Conservation (phyloP, 2,888 invertebrate genomes). For the Hololepta plana region DNA sequence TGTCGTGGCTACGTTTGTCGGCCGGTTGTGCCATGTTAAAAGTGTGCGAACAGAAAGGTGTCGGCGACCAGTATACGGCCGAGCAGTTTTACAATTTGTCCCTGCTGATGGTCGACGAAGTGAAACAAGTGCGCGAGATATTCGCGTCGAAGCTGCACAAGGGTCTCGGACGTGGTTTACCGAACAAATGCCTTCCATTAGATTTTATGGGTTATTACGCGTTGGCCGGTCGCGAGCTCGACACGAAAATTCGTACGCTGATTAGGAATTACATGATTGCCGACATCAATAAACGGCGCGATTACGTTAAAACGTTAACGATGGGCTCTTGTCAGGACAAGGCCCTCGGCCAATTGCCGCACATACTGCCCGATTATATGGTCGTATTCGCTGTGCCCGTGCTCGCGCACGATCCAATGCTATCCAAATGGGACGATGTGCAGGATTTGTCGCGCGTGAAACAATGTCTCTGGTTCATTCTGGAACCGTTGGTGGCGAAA, state of each 20-base stretch:
- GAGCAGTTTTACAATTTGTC: slow-evolving; percentile 92
- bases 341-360: slow-evolving; percentile 58
- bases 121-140: slow-evolving; percentile 67
- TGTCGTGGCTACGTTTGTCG: slow-evolving; percentile 80
- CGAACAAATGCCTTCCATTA: slow-evolving; percentile 78
- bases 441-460: slow-evolving; percentile 60
- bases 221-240: slow-evolving; percentile 74
- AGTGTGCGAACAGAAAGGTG: slow-evolving; percentile 91
- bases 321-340: slow-evolving; percentile 47
- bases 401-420: slow-evolving; percentile 81
- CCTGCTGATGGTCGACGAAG: slow-evolving; percentile 72
- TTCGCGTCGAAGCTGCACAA: slow-evolving; percentile 89
- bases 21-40: slow-evolving; percentile 94
- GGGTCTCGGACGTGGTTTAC: slow-evolving; percentile 61
- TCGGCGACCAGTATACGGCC: slow-evolving; percentile 84
- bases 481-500: slow-evolving; percentile 85
- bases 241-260: slow-evolving; percentile 49
- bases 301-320: slow-evolving; percentile 75
- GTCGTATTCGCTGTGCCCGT: slow-evolving; percentile 92
- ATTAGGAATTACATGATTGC: slow-evolving; percentile 69
- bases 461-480: slow-evolving; percentile 82
- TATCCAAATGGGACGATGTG: slow-evolving; percentile 58
- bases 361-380: slow-evolving; percentile 93
- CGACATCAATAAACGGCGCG: slow-evolving; percentile 74
- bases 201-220: slow-evolving; percentile 96